Conservation (phyloP, 2,113 vertebrate species). For the Apus apus region DNA sequence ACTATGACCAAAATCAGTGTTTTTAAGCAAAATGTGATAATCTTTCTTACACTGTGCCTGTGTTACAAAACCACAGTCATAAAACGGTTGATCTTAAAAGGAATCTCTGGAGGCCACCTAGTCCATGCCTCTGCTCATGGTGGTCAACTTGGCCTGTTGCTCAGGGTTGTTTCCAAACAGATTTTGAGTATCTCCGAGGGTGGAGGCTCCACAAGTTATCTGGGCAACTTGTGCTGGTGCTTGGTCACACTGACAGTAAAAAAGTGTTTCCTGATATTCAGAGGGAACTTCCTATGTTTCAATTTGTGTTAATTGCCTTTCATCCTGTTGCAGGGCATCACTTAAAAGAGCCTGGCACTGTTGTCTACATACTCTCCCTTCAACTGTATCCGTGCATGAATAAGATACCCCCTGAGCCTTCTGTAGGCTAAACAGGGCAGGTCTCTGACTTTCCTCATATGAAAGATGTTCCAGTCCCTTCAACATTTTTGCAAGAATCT, state of each 20-base stretch:
- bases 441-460: background rate
- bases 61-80: background rate
- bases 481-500: background rate
- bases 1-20: background rate
- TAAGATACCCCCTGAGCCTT: background rate
- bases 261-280: background rate
- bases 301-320: background rate
- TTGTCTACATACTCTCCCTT: background rate
- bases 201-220: background rate
- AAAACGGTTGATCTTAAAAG: background rate
- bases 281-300: background rate
- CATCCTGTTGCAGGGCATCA: background rate
- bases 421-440: background rate
- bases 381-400: background rate
- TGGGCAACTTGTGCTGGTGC: background rate
- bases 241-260: background rate
- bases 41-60: background rate
- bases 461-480: background rate
- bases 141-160: background rate
- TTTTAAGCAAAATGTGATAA: background rate
- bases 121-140: background rate
- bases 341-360: background rate
- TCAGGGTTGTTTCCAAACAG: accelerated
- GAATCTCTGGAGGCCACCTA: background rate
- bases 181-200: background rate